These are phyloP conservation scores for Progne subis DNA, from an alignment of 2,113 vertebrate species.

Conservation along the genomic window DNA sequence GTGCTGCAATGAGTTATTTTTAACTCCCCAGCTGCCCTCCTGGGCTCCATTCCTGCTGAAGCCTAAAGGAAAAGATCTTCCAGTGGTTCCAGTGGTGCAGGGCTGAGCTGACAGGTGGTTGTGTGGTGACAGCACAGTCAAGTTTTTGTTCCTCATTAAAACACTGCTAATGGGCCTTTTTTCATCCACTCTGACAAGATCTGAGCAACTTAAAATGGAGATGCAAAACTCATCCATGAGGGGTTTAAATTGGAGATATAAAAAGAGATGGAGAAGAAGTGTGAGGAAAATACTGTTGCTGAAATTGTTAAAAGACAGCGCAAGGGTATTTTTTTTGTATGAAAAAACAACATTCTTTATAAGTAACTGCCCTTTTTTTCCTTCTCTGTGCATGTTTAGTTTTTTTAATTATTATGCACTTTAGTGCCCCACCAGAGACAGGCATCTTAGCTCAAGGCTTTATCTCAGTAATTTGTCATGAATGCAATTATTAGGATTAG, in stretches of 20 bases:
- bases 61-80: background rate
- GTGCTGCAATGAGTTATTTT: background rate
- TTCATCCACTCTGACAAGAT: background rate
- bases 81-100: background rate
- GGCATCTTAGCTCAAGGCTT: background rate
- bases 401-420: background rate
- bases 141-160: background rate
- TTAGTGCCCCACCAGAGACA: background rate
- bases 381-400: background rate
- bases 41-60: fast-evolving
- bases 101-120: background rate
- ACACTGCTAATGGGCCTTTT: background rate
- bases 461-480: background rate
- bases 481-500: background rate
- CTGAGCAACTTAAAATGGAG: background rate
- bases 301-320: background rate
- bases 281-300: background rate
- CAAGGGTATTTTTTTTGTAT: background rate
- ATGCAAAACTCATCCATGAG: background rate
- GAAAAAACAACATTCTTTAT: background rate
- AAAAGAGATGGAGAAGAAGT: background rate
- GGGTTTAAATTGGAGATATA: background rate
- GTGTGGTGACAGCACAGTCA: background rate
- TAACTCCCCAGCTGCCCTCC: background rate
- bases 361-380: background rate